Base-by-base conservation (phyloP, 1,140 invertebrate species). In the Rhagoletis zephyria region DNA sequence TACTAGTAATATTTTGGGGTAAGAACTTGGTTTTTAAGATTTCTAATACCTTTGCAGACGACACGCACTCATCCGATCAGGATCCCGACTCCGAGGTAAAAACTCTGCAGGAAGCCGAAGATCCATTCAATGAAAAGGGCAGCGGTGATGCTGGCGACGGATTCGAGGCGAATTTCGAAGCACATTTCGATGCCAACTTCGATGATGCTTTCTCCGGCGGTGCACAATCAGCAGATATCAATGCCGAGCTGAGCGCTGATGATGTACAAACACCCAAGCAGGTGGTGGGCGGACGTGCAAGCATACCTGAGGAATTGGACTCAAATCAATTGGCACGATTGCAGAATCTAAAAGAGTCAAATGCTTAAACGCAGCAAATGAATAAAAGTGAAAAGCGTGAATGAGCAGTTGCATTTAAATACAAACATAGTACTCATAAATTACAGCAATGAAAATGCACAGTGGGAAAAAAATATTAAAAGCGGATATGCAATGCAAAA, bases 331-430 rank as follows among this genome's bases (percentile, higher is more conserved):
- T 97, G 88, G 97, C 96, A 48, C 95, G 96, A 90, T 94, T 97
- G 56, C 96, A 97, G 91, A 96, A 96, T 91, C 94, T 97, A 19
- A 97, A 97, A 93, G 97, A 97, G 93, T 97, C 97, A 87, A 97
- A 97, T 93, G 97, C 97, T 93, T 97, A 96, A 93, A 60, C 14
- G 1, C 9, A 63, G 51, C 51, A 30, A 30, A 30, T 30, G 1
- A 30, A 30, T 30, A 30, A 30, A 30, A 30, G 30, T 30, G 30
- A 30, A 30, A 0, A 30, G 30, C 0, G 0, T 30, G 30, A 30
- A 30, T 30, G 30, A 59, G 30, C 61, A 19, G 10, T 56, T 51
- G 48, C 74, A 81, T 81, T 81, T 81, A 81, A 19, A 30, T 4
- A n/a, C 42, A n/a, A 48, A 16, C 12, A 74, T n/a, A 30, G 30